Percentiles rank a stretch among this genome's conserved stretches.
These are phyloP conservation scores for Alosa alosa DNA, from an alignment of 2,113 vertebrate genomes.

Conservation along the genomic window DNA sequence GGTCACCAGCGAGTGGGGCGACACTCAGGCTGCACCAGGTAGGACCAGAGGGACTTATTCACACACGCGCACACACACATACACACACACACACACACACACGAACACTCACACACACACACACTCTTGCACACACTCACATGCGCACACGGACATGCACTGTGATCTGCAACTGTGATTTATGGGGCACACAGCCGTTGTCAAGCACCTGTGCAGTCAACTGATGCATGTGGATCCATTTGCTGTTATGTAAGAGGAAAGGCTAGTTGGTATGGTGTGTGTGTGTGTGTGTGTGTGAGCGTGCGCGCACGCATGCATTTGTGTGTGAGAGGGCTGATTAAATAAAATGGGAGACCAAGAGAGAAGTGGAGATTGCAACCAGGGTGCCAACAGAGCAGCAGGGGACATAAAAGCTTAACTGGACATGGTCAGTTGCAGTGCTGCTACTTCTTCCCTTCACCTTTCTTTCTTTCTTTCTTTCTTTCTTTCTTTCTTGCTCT, in stretches of 20 bases:
- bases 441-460: neutral
- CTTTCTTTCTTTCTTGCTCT: too few relatives aligned
- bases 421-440: neutral
- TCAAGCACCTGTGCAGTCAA: neutral
- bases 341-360: neutral
- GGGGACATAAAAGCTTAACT: neutral
- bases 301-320: too few relatives aligned
- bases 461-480: too few relatives aligned
- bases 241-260: neutral
- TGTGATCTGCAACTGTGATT: neutral
- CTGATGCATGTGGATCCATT: neutral
- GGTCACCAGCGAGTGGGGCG: conserved; percentile 88
- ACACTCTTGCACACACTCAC: neutral
- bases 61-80: neutral
- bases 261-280: neutral
- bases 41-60: conserved; percentile 34
- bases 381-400: neutral
- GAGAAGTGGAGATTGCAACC: neutral
- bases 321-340: neutral
- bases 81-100: neutral
- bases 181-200: neutral
- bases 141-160: neutral
- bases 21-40: conserved; percentile 91
- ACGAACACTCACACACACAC: neutral
- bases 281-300: too few relatives aligned